Evolutionary conservation across 2,797 vertebrate genomes (phyloP), one percentile per base, ranked within the genome.

Genomic region (Bradypodion ventrale): DNA sequence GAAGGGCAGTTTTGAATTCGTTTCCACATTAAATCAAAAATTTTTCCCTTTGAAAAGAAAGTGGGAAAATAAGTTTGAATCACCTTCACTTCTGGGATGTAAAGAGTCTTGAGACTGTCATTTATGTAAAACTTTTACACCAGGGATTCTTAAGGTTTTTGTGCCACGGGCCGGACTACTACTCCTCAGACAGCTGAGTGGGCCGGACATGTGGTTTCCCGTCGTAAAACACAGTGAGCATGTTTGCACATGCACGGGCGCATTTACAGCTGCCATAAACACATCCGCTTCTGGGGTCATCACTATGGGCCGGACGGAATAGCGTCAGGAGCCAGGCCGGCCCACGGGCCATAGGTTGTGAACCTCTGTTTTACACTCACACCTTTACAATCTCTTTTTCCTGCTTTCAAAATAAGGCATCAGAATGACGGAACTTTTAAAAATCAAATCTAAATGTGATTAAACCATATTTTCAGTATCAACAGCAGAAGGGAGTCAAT

Each of bases 1-100:
- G 94, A 97, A 0, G 97, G 98, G 87, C 97, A 98, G 12, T 94
- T 92, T 93, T 95, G 90, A 35, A 97, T 95, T 88, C 98, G 96
- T 84, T 81, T 95, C 95, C 93, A 92, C 23, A 99, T 97, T 85
- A 96, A 32, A 80, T 98, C 97, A 93, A 97, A 99, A 4, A 95
- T 96, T 84, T 96, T 94, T 1, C 95, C 94, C 98, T 99, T 91
- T 80, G 82, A 88, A 82, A 90, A 90, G 46, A 73, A 89, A 89
- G 93, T 2, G 88, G 88, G 62, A 81, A 85, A 35, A 32, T 2
- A 77, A 23, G 32, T 13, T 66, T 62, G 68, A 46, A 4, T n/a
- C 32, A 16, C 8, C 69, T 1, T 82, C 19, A 40, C 8, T 7
- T 62, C 42, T 32, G 19, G 44, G 25, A 80, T 59, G 66, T 7